These are phyloP conservation scores for Wasmannia auropunctata DNA, from an alignment of 1,140 invertebrate species.

Conservation along the genomic window DNA sequence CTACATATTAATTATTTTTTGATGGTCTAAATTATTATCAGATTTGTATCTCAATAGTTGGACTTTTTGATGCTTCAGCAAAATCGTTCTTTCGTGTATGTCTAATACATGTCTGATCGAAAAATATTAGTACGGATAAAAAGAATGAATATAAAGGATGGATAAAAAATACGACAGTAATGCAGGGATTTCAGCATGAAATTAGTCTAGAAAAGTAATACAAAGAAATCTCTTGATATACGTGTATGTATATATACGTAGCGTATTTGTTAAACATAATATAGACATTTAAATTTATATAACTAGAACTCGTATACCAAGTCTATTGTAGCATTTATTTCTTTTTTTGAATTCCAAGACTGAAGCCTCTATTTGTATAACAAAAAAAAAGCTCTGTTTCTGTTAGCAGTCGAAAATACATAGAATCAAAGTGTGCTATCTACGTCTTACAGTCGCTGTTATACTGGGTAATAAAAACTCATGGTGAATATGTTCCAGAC, in stretches of 20 bases:
- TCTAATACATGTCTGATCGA: background rate
- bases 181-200: background rate
- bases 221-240: background rate
- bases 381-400: conserved; percentile 12
- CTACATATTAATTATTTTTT: too few relatives aligned
- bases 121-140: too few relatives aligned
- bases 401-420: background rate
- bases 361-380: background rate
- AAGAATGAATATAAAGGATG: background rate
- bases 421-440: conserved; percentile 14
- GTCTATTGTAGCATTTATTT: background rate
- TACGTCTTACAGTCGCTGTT: conserved; percentile 6
- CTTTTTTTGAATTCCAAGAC: background rate
- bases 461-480: conserved; percentile 44
- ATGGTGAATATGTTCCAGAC: conserved; percentile 39
- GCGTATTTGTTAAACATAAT: background rate
- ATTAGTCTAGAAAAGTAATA: background rate
- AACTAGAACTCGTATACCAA: background rate
- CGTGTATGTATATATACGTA: background rate
- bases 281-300: background rate
- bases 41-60: too few relatives aligned
- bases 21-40: too few relatives aligned
- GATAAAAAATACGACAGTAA: background rate
- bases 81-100: too few relatives aligned
- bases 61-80: too few relatives aligned